These are phyloP conservation scores for Acanthosepion pharaonis DNA, from an alignment of 2,888 invertebrate genomes.

Conservation along the genomic window DNA sequence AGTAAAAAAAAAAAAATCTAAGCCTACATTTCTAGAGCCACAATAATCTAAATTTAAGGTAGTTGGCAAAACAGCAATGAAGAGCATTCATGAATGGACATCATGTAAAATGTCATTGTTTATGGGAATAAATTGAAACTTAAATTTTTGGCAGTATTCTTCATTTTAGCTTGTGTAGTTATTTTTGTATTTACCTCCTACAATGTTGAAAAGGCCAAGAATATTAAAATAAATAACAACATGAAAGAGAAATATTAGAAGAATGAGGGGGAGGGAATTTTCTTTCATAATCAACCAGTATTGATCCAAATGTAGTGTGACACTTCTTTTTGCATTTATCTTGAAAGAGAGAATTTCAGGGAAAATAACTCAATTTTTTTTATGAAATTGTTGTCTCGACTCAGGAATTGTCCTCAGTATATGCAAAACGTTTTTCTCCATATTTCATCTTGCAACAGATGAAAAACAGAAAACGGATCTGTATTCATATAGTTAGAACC, in stretches of 20 bases:
- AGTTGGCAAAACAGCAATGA: too few species aligned
- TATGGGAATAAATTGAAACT: too few species aligned
- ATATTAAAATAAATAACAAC: background rate
- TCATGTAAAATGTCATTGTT: too few species aligned
- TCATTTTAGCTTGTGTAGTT: too few species aligned
- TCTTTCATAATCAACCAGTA: background rate
- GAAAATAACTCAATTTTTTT: background rate
- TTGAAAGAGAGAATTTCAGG: background rate
- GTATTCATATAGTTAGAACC: background rate
- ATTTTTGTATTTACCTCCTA: too few species aligned
- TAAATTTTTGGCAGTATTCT: too few species aligned
- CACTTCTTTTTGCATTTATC: background rate
- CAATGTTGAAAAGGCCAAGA: too few species aligned
- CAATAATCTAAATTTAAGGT: background rate
- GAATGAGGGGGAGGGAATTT: background rate
- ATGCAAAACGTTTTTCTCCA: background rate
- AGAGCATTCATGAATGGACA: too few species aligned
- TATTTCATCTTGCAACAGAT: background rate
- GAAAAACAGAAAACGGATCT: background rate
- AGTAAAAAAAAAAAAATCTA: background rate
- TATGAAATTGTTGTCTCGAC: background rate
- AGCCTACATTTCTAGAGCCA: background rate
- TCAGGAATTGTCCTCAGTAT: background rate
- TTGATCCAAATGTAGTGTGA: background rate
- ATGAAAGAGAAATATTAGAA: conserved; percentile 25